Base-by-base conservation (phyloP, 2,113 vertebrate genomes). In the Setophaga coronata region DNA sequence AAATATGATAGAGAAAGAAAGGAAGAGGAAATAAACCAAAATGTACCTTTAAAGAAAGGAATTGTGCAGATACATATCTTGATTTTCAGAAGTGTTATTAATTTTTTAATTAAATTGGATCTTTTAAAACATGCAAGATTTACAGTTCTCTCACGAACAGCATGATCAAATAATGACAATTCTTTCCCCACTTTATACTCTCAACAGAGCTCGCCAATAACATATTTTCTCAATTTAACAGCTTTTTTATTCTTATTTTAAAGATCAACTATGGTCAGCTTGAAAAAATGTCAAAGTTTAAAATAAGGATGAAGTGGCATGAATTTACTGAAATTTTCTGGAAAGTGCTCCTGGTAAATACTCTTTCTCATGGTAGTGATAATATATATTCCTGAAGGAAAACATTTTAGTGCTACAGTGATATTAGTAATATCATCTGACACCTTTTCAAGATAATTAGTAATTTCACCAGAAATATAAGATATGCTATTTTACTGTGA, bases 31-130 rank as follows among this genome's bases (percentile, higher is more conserved):
- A 90, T 76, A 74, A 83, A 48, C 16, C 33, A 70, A 86, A 86
- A 43, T 0, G 13, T 29, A 42, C 43, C 8, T 58, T 86, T 71
- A 78, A 82, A 87, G 23, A 92, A 93, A 53, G 43, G 65, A 78
- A 92, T 67, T 78, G 61, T 84, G 60, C 48, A 86, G 79, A 87
- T 85, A 42, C 1, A 1, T 93, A 43, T 93, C 79, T 80, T 60
- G 58, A 90, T 96, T 96, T 94, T 92, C 85, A 78, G 42, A 91
- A 87, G 51, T 79, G 42, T 67, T 86, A 86, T 56, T 89, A 56
- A 31, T 74, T 83, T 96, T 93, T 91, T 15, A 83, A 90, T 94
- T 86, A 82, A 95, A 83, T 71, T 31, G 9, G 33, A 40, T 71
- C 38, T 88, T 60, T 62, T 86, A 87, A 90, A 96, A 93, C 58